A percentile compares a stretch with the other conserved stretches of the same genome.
phyloP scores from a whole-genome alignment of 2,113 vertebrate genomes.

The Dicerorhinus sumatrensis region DNA sequence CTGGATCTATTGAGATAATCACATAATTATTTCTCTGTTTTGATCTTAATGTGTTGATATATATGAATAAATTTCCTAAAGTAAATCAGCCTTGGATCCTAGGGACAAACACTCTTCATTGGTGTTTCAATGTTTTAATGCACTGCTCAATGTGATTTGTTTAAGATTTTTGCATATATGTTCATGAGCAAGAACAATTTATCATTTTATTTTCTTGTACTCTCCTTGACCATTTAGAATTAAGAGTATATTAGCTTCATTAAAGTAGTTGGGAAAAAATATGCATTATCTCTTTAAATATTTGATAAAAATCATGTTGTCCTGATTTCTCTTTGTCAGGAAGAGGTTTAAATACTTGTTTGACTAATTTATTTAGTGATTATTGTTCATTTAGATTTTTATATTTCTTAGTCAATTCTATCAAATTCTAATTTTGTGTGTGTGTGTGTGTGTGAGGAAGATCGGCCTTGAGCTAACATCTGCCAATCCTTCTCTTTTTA shows the following conservation, averaged over 20 bases:
- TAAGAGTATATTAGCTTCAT: neutral
- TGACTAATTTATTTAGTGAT: neutral
- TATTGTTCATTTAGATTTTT: neutral
- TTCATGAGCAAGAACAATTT: neutral
- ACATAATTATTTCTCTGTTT: neutral
- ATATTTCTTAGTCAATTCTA: neutral
- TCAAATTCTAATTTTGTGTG: neutral
- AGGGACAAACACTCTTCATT: neutral
- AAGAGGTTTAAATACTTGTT: neutral
- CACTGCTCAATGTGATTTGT: neutral
- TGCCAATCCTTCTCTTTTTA: too few relatives aligned
- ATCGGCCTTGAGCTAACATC: too few relatives aligned
- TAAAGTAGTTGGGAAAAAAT: neutral
- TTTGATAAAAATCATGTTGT: neutral
- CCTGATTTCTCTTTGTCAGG: neutral
- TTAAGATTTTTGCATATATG: neutral
- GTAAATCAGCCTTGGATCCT: neutral
- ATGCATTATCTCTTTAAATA: neutral
- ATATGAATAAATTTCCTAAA: neutral
- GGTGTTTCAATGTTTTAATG: neutral
- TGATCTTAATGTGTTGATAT: neutral
- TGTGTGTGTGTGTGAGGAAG: too few relatives aligned
- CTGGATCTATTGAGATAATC: neutral
- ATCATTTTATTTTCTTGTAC: neutral
- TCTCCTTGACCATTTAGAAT: neutral